These are phyloP conservation scores for Amphipoea lucens DNA, from an alignment of 2,888 invertebrate species.

Conservation along the genomic window DNA sequence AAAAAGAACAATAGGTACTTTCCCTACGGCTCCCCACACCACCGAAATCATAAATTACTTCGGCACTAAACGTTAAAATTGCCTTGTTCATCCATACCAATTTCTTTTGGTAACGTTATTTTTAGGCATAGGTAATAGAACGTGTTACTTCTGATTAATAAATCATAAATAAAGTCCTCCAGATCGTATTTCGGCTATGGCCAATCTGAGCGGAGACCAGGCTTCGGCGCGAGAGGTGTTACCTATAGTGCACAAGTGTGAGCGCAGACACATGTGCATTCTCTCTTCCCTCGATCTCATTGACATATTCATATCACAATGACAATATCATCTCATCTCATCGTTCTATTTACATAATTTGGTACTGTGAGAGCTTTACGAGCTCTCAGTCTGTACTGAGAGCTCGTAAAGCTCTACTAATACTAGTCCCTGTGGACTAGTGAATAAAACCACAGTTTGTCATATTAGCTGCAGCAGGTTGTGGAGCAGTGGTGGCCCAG, in stretches of 20 bases:
- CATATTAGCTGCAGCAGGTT: too few species aligned
- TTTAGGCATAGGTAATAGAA: constrained; percentile 9
- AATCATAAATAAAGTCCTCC: too few species aligned
- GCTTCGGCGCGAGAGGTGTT: too few species aligned
- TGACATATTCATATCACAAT: too few species aligned
- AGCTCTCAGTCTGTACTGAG: neutral
- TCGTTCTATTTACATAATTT: neutral
- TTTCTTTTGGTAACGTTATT: constrained; percentile 34
- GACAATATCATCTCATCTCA: too few species aligned
- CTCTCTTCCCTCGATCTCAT: too few species aligned
- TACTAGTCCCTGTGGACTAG: neutral
- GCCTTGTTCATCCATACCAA: constrained; percentile 37
- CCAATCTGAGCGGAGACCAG: too few species aligned
- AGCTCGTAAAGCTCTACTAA: too few species aligned
- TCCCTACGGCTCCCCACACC: constrained; percentile 46
- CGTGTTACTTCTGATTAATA: neutral
- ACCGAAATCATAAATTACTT: constrained; percentile 67
- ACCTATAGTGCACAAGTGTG: neutral
- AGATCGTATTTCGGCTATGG: too few species aligned
- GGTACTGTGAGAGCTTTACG: neutral
- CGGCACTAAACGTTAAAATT: constrained; percentile 43
- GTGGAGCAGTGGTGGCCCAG: too few species aligned
- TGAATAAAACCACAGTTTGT: neutral
- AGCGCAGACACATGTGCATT: too few species aligned
- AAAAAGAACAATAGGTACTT: constrained; percentile 64